phyloP scores from a whole-genome alignment of 1,140 invertebrate species.

The Drusus annulatus region DNA sequence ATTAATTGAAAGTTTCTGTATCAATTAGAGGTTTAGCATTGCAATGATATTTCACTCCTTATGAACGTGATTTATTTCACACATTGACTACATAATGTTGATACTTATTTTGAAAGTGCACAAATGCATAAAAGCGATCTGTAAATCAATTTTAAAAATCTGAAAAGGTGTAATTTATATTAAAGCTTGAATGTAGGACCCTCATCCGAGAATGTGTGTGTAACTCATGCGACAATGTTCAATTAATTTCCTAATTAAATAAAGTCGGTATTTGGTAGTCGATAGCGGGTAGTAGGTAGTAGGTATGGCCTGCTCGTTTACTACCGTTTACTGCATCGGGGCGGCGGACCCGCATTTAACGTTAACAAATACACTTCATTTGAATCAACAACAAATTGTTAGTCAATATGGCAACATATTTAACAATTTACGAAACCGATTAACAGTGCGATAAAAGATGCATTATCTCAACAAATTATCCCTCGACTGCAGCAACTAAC shows the following conservation, averaged over 20 bases:
- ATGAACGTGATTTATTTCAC: no score
- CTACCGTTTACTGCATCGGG: neutral
- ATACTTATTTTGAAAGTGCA: no score
- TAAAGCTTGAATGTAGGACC: conserved; percentile 7
- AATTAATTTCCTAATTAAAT: conserved; percentile 35
- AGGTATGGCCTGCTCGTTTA: no score
- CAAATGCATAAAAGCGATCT: no score
- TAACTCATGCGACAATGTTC: conserved; percentile 9
- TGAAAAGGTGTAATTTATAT: no score
- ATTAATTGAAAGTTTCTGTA: no score
- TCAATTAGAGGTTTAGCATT: no score
- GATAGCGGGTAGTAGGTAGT: neutral
- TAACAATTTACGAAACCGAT: conserved; percentile 16
- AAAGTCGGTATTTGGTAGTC: neutral
- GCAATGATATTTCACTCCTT: no score
- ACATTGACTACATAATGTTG: no score
- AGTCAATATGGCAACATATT: conserved; percentile 31
- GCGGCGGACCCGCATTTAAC: conserved; percentile 15
- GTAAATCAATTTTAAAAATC: no score
- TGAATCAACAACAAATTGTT: conserved; percentile 38
- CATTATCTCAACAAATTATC: neutral
- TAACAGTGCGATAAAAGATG: neutral
- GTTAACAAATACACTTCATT: conserved; percentile 23
- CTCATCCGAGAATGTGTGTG: conserved; percentile 10
- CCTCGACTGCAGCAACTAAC: no score